These are phyloP conservation scores for Lepisosteus osseus DNA, from an alignment of 2,113 vertebrate genomes.

Conservation along the genomic window DNA sequence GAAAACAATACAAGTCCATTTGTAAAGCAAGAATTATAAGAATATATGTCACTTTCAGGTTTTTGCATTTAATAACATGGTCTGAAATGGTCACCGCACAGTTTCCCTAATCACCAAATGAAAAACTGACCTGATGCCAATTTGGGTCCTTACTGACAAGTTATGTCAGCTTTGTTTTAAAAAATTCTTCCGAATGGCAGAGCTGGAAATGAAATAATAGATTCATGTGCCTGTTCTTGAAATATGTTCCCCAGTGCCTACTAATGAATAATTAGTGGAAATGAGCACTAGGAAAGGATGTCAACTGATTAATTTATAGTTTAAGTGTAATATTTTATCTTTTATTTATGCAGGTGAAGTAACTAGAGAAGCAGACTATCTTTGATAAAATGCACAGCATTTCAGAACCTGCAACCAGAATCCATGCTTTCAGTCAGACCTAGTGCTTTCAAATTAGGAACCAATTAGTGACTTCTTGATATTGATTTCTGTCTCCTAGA, in stretches of 20 bases:
- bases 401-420: not conserved
- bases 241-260: not conserved
- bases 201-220: not conserved
- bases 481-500: slow-evolving; percentile 34
- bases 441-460: slow-evolving; percentile 38
- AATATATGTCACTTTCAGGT: too few species aligned
- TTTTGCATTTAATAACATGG: not conserved
- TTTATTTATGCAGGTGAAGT: slow-evolving; percentile 9
- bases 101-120: not conserved
- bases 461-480: slow-evolving; percentile 37
- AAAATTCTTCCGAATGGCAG: not conserved
- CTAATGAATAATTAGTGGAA: slow-evolving; percentile 8
- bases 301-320: slow-evolving; percentile 6
- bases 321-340: slow-evolving; percentile 6
- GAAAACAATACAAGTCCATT: too few species aligned
- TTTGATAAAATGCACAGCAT: not conserved
- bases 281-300: not conserved
- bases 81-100: not conserved
- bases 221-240: not conserved
- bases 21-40: too few species aligned
- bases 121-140: not conserved
- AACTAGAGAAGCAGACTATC: not conserved
- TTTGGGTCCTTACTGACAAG: not conserved
- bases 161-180: not conserved
- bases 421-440: slow-evolving; percentile 27